phyloP scores from a whole-genome alignment of 2,888 invertebrate species.

The Julus scanicus region DNA sequence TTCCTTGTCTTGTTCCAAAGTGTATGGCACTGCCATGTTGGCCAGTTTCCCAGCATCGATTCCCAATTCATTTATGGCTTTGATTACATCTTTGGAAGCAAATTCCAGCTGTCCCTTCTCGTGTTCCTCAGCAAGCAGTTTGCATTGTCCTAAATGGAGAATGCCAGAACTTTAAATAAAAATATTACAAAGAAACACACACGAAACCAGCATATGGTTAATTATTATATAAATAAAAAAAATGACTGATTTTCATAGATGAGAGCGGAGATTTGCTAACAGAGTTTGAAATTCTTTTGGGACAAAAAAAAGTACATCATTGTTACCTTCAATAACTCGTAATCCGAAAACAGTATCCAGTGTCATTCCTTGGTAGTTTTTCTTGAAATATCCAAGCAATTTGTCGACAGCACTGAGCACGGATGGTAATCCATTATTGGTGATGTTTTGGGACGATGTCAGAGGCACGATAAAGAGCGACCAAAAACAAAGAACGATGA shows the following conservation, averaged over 20 bases:
- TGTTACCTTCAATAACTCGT: conserved; percentile 57
- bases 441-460: conserved; percentile 18
- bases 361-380: conserved; percentile 54
- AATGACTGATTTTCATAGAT: too few species aligned
- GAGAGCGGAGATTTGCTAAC: not conserved
- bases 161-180: not conserved
- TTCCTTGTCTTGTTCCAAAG: conserved; percentile 56
- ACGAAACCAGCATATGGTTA: too few species aligned
- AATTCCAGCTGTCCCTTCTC: conserved; percentile 54
- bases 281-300: too few species aligned
- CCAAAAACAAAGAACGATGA: conserved; percentile 27
- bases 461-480: conserved; percentile 3
- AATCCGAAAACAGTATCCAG: conserved; percentile 57
- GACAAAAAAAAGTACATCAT: not conserved
- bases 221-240: too few species aligned
- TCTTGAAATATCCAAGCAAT: conserved; percentile 55
- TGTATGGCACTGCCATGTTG: conserved; percentile 58
- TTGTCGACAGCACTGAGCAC: conserved; percentile 52
- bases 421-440: conserved; percentile 9
- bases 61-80: conserved; percentile 51
- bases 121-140: conserved; percentile 56
- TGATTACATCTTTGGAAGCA: conserved; percentile 50
- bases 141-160: conserved; percentile 56
- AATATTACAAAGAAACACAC: not conserved
- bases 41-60: conserved; percentile 56